A percentile compares a stretch with the other conserved stretches of the same genome.
Evolutionary conservation across 1,140 invertebrate genomes (phyloP).

Genomic region (Hycleus phaleratus): DNA sequence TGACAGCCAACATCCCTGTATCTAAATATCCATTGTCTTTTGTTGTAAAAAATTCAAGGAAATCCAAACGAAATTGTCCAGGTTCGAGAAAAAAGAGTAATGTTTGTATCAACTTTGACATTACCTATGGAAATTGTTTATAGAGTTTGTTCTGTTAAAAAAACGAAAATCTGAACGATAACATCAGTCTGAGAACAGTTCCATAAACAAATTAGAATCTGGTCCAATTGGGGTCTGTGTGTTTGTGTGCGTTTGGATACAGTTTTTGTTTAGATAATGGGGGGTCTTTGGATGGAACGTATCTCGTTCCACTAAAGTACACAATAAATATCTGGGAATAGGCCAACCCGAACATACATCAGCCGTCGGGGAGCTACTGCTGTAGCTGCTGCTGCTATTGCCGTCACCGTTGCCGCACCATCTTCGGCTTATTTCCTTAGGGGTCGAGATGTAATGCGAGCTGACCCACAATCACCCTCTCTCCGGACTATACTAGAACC

Average conservation of each 20-base stretch:
- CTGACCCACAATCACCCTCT: slow-evolving; percentile 22
- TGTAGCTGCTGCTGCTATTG: background rate
- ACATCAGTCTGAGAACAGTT: slow-evolving; percentile 4
- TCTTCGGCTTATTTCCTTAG: slow-evolving; percentile 34
- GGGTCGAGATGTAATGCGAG: slow-evolving; percentile 31
- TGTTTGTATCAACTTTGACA: no score
- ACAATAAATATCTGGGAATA: slow-evolving; percentile 34
- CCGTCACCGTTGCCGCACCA: slow-evolving; percentile 16
- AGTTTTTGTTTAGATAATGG: slow-evolving; percentile 24
- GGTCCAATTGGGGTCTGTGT: background rate
- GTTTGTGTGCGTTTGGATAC: slow-evolving; percentile 15
- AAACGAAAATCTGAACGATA: no score
- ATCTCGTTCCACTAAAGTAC: slow-evolving; percentile 34
- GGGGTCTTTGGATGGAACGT: slow-evolving; percentile 19
- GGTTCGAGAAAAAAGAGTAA: no score
- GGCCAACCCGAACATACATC: slow-evolving; percentile 32
- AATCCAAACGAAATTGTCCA: no score
- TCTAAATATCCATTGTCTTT: background rate
- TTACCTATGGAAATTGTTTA: no score
- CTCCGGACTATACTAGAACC: slow-evolving; percentile 12
- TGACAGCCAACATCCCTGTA: slow-evolving; percentile 17
- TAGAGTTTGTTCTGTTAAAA: no score
- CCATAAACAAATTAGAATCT: slow-evolving; percentile 17
- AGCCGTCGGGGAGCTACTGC: slow-evolving; percentile 22
- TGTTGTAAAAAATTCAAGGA: no score